These are phyloP conservation scores for Lithophane semibrunnea DNA, from an alignment of 2,888 invertebrate species.

Conservation along the genomic window DNA sequence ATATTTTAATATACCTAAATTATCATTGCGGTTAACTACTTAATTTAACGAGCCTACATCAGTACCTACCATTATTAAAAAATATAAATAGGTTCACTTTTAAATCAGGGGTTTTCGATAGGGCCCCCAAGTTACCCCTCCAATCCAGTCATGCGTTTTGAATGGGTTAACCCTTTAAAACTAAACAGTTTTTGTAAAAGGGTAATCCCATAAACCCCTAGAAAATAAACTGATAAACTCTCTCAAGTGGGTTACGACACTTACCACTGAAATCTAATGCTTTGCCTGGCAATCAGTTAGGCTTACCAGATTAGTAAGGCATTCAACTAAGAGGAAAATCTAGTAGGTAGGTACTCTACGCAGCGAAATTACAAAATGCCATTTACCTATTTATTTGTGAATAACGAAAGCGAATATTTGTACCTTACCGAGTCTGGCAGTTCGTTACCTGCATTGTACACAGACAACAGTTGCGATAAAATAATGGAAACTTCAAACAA, in stretches of 20 bases:
- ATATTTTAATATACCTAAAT: too few relatives aligned
- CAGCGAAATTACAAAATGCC: neutral
- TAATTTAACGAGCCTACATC: neutral
- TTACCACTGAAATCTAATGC: too few relatives aligned
- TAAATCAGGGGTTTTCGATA: neutral
- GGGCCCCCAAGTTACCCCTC: neutral
- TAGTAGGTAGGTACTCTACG: neutral
- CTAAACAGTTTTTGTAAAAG: neutral
- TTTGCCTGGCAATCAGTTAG: neutral
- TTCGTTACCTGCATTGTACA: slow-evolving; percentile 21
- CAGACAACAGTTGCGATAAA: slow-evolving; percentile 41
- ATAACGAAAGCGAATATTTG: slow-evolving; percentile 43
- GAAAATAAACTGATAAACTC: neutral
- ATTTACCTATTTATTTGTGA: slow-evolving; percentile 39
- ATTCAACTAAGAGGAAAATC: neutral
- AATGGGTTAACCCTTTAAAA: neutral
- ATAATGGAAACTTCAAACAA: slow-evolving; percentile 41
- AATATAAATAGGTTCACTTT: neutral
- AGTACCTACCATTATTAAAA: neutral
- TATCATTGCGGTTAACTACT: too few relatives aligned
- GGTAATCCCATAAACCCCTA: too few relatives aligned
- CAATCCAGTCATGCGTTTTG: neutral
- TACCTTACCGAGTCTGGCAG: slow-evolving; percentile 10
- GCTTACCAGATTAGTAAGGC: neutral
- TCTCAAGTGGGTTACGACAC: too few relatives aligned